phyloP scores from a whole-genome alignment of 2,888 invertebrate genomes.

The Synanthedon tipuliformis region DNA sequence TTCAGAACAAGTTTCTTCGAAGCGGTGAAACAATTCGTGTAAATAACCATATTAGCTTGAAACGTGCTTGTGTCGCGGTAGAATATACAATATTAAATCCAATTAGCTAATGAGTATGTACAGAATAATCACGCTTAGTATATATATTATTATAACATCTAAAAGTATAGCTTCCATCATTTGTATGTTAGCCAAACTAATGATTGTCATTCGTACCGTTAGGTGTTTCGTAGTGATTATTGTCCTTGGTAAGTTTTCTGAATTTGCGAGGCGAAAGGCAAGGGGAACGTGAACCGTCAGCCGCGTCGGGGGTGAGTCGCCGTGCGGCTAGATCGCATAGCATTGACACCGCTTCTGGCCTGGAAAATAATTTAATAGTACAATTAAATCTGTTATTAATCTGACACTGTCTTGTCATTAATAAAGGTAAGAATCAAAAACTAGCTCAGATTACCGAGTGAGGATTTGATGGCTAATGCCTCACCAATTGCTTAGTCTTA shows the following conservation, averaged over 20 bases:
- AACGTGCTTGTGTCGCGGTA: constrained; percentile 9
- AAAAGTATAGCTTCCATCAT: no score
- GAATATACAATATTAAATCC: constrained; percentile 14
- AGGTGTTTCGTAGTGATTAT: constrained; percentile 63
- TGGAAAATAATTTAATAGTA: constrained; percentile 18
- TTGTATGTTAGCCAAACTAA: neutral
- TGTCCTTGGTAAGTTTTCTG: constrained; percentile 68
- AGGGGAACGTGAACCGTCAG: constrained; percentile 67
- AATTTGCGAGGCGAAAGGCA: constrained; percentile 73
- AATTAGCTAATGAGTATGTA: constrained; percentile 17
- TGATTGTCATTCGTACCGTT: constrained; percentile 32
- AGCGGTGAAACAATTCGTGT: neutral
- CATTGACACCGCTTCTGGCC: constrained; percentile 88
- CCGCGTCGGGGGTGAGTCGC: constrained; percentile 74
- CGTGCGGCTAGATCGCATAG: constrained; percentile 83
- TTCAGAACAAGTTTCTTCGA: neutral
- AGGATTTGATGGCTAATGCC: no score
- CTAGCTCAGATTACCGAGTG: no score
- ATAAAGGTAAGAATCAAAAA: no score
- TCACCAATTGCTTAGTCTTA: no score
- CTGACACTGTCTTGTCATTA: no score
- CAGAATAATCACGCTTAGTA: constrained; percentile 3
- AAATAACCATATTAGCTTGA: constrained; percentile 3
- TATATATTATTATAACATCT: neutral
- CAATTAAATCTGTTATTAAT: no score